Evolutionary conservation across 2,113 vertebrate species (phyloP).

Genomic region (Apus apus): DNA sequence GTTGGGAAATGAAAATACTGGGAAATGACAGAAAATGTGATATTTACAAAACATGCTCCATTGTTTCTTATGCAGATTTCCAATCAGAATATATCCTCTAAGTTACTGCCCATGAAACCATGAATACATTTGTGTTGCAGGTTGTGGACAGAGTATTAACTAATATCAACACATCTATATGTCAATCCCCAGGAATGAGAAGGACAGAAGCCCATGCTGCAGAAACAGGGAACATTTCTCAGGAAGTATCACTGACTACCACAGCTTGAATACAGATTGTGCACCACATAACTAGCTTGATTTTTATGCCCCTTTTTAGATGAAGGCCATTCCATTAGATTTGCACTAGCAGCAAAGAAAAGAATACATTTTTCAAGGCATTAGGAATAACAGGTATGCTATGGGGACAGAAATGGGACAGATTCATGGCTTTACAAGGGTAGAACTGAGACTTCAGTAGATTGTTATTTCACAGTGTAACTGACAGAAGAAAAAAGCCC

Average conservation of each 20-base stretch:
- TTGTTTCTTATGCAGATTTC: not conserved
- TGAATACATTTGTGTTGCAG: not conserved
- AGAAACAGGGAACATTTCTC: not conserved
- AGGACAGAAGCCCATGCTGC: not conserved
- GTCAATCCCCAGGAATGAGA: not conserved
- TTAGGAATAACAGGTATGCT: not conserved
- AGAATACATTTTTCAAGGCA: not conserved
- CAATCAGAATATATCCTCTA: not conserved
- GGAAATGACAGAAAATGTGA: not conserved
- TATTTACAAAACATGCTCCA: not conserved
- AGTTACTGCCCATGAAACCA: not conserved
- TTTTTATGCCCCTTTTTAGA: not conserved
- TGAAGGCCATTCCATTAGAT: not conserved
- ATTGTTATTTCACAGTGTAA: not conserved
- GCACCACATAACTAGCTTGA: not conserved
- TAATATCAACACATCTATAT: not conserved
- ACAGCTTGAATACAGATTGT: not conserved
- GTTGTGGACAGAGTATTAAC: not conserved
- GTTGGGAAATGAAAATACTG: not conserved
- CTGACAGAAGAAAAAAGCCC: not conserved
- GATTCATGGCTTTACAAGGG: not conserved
- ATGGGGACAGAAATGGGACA: not conserved
- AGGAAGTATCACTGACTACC: not conserved
- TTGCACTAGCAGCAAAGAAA: not conserved
- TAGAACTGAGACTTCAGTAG: not conserved